Base-by-base conservation (phyloP, 2,888 invertebrate species). In the Agrotis ipsilon region DNA sequence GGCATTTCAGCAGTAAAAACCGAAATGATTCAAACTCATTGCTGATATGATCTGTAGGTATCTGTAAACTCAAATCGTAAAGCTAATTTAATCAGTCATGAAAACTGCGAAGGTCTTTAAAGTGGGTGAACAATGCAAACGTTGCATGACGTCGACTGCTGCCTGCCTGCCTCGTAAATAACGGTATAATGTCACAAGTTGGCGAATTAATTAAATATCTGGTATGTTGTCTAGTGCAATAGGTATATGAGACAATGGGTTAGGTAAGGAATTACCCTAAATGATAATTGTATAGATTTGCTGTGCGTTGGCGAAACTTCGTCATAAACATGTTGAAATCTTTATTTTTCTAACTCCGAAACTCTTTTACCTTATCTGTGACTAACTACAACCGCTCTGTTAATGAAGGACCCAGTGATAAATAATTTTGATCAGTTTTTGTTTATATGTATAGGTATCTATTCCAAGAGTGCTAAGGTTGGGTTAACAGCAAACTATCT, bases 161-260 rank as follows among this genome's bases (percentile, higher is more conserved):
- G 63, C 32, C 54, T 70, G 57, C 45, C 62, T 68, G 63, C n/a
- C 68, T 73, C 80, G 61, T 82, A 75, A 80, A 82, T 80, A 77
- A 78, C 57, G 24, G 32, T 62, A 45, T 39, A 58, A 70, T 71
- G 75, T 80, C 71, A 82, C 59, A 61, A 74, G 59, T 69, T 52
- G 51, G 52, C 27, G 68, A 78, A 74, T 74, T 81, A 81, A 82
- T 82, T 74, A 78, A 74, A 65, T 73, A 64, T 70, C 58, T 80
- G 70, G 32, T 71, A 39, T 71, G 32, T 6, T 48, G 65, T 48
- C 48, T 66, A n/a, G 39, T 65, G 49, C 19, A 19, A 14, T 54
- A 39, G 21, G 13, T 24, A 3, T 27, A 19, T 24, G 32, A 9
- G 32, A 32, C 32, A 32, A 32, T 27, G n/a, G 32, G 52, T 32